These are phyloP conservation scores for Cyclina sinensis DNA, from an alignment of 1,140 invertebrate species.

Conservation along the genomic window DNA sequence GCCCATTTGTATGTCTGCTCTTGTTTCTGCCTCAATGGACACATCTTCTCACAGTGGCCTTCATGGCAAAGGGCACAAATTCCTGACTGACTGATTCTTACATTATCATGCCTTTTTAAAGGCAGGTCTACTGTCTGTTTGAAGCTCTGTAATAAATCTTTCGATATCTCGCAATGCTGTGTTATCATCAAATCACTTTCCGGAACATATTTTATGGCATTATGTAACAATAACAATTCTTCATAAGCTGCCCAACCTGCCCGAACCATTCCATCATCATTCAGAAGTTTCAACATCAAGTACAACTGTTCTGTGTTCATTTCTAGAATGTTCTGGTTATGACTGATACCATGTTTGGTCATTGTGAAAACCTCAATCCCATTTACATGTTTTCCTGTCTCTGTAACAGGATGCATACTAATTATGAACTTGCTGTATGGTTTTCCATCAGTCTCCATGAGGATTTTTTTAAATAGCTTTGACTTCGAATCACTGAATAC, in stretches of 20 bases:
- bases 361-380: neutral
- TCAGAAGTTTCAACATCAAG: neutral
- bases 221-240: neutral
- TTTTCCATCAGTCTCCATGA: neutral
- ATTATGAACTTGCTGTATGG: neutral
- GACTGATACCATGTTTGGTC: neutral
- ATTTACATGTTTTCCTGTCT: neutral
- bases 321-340: neutral
- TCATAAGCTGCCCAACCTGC: neutral
- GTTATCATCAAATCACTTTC: neutral
- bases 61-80: neutral
- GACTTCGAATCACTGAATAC: neutral
- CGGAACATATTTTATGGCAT: constrained; percentile 9
- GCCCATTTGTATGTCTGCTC: neutral
- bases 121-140: neutral
- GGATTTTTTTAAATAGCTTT: neutral
- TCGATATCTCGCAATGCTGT: neutral
- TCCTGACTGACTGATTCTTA: too few relatives aligned
- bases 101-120: neutral
- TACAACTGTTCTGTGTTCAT: constrained; percentile 16
- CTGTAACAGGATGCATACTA: neutral
- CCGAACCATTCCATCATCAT: neutral
- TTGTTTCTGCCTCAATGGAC: neutral
- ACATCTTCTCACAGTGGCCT: neutral
- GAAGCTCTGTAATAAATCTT: neutral